Percentiles rank a stretch among this genome's conserved stretches.
Conservation (phyloP, 2,888 invertebrate species). For the Chorisops tibialis region DNA sequence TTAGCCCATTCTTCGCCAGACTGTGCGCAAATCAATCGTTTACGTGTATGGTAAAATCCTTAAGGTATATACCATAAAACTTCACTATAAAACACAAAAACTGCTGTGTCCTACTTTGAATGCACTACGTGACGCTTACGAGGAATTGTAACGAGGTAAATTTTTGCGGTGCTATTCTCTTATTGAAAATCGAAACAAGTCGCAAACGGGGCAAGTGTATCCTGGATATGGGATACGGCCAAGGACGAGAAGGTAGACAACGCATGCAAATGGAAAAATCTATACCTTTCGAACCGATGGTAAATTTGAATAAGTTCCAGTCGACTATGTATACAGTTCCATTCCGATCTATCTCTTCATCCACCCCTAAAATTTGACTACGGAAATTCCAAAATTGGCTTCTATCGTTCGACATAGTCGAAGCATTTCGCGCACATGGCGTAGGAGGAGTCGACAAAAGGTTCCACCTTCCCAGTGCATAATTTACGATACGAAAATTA, state of each 20-base stretch:
- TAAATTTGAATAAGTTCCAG: constrained; percentile 19
- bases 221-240: background rate
- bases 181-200: constrained; percentile 25
- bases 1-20: too few relatives aligned
- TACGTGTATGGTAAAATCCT: too few relatives aligned
- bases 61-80: too few relatives aligned
- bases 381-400: background rate
- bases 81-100: too few relatives aligned
- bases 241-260: constrained; percentile 4
- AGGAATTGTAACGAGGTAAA: constrained; percentile 10
- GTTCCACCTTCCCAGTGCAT: constrained; percentile 1
- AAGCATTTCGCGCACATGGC: background rate
- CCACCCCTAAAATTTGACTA: background rate
- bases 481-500: background rate
- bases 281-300: constrained; percentile 1
- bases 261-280: constrained; percentile 12
- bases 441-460: constrained; percentile 3
- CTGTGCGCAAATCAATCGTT: too few relatives aligned
- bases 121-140: constrained; percentile 19
- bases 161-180: constrained; percentile 13
- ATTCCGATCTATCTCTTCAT: background rate
- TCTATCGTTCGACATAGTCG: background rate
- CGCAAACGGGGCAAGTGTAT: constrained; percentile 11
- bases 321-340: too few relatives aligned
- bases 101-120: background rate